Percentiles rank a stretch among this genome's conserved stretches.
Conservation (phyloP, 2,888 invertebrate species). For the Autographa gamma region DNA sequence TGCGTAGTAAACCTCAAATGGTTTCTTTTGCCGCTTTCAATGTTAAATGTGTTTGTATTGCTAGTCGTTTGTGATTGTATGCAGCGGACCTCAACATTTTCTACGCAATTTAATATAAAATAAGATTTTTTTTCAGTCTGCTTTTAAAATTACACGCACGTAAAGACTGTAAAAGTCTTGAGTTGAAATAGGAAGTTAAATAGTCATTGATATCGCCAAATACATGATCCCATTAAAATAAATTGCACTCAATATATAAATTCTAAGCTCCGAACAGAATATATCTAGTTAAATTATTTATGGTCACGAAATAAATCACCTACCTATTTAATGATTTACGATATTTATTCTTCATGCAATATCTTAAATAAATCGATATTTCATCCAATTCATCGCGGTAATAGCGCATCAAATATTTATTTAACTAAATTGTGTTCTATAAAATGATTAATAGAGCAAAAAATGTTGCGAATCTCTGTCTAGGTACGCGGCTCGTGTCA, state of each 20-base stretch:
- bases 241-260: slow-evolving; percentile 26
- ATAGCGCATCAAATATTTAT: slow-evolving; percentile 50
- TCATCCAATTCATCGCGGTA: slow-evolving; percentile 49
- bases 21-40: slow-evolving; percentile 75
- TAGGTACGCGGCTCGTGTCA: slow-evolving; percentile 79
- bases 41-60: slow-evolving; percentile 77
- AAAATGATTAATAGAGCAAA: slow-evolving; percentile 45
- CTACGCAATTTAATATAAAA: slow-evolving; percentile 19
- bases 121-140: not conserved
- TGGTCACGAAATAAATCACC: slow-evolving; percentile 57
- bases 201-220: not conserved
- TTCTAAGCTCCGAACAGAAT: slow-evolving; percentile 20
- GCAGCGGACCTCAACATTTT: slow-evolving; percentile 71
- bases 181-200: not conserved
- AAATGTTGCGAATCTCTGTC: slow-evolving; percentile 70
- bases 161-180: not conserved
- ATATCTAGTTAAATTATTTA: slow-evolving; percentile 36
- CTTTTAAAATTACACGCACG: not conserved
- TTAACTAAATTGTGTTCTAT: slow-evolving; percentile 48
- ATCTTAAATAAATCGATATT: slow-evolving; percentile 50
- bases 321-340: slow-evolving; percentile 29
- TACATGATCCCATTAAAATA: slow-evolving; percentile 30
- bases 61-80: slow-evolving; percentile 62
- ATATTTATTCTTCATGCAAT: slow-evolving; percentile 42
- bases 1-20: slow-evolving; percentile 80